phyloP scores from a whole-genome alignment of 53 echinoderm and acorn worm species.

The Zoroaster sp. region DNA sequence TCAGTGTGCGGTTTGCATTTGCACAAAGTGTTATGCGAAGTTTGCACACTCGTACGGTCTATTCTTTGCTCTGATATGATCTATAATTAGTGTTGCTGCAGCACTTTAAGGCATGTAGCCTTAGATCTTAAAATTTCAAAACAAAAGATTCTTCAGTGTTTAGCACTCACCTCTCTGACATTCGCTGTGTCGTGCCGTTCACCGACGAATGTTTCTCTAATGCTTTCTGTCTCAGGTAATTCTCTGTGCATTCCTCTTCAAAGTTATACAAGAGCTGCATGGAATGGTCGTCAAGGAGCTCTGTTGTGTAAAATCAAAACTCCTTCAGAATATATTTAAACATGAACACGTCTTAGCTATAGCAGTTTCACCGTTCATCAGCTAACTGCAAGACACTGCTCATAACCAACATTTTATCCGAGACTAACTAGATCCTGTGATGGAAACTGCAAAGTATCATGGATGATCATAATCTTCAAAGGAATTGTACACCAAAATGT shows the following conservation, averaged over 20 bases:
- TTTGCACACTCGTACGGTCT: neutral
- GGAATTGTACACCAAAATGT: too few species aligned
- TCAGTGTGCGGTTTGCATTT: neutral
- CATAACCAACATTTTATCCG: too few species aligned
- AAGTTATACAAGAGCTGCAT: constrained; percentile 79
- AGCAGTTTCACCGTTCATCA: too few species aligned
- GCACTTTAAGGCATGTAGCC: neutral
- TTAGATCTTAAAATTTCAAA: too few species aligned
- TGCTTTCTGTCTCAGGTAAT: constrained; percentile 75
- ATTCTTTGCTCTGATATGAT: neutral
- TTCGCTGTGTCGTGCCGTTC: constrained; percentile 72
- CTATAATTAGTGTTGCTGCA: neutral
- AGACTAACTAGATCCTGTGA: too few species aligned
- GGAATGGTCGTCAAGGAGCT: constrained; percentile 59
- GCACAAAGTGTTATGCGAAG: too few species aligned
- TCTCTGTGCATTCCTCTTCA: constrained; percentile 85
- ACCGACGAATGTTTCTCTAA: constrained; percentile 74
- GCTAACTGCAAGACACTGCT: too few species aligned
- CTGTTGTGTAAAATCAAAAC: neutral
- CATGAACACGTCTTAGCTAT: too few species aligned
- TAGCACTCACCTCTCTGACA: constrained; percentile 66
- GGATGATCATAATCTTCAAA: too few species aligned
- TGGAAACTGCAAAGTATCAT: too few species aligned
- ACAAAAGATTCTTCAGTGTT: too few species aligned
- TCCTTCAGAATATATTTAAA: neutral